Evolutionary conservation across 2,113 vertebrate species (phyloP).

Genomic region (Syngnathus floridae): DNA sequence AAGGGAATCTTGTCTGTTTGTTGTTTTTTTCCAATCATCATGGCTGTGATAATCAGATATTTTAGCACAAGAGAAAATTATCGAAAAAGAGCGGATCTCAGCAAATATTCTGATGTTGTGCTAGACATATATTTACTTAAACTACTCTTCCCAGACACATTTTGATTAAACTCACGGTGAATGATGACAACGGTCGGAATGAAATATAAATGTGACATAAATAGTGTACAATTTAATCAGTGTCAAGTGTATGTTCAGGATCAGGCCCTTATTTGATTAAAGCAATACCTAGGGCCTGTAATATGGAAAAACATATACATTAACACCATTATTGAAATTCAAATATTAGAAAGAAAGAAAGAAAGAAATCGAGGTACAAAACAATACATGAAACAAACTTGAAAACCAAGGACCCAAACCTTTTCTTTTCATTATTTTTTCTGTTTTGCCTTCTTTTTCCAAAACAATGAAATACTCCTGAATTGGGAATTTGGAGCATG

Average conservation of each 20-base stretch:
- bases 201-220: not conserved
- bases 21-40: not conserved
- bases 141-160: not conserved
- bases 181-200: not conserved
- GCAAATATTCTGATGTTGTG: not conserved
- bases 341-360: no score
- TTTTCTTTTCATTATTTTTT: no score
- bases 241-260: not conserved
- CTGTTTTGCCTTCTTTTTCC: no score
- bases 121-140: not conserved
- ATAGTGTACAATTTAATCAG: not conserved
- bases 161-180: not conserved
- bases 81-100: conserved; percentile 12
- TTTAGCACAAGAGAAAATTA: conserved; percentile 39
- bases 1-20: conserved; percentile 11
- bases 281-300: not conserved
- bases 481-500: no score
- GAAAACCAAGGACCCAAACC: no score
- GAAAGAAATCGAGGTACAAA: no score
- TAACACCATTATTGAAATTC: no score
- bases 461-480: no score
- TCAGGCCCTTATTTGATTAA: not conserved
- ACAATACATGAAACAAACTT: no score
- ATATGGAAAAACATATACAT: no score
- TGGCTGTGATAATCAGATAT: conserved; percentile 15